Conservation (phyloP, 2,797 vertebrate genomes). For the Picus viridis region DNA sequence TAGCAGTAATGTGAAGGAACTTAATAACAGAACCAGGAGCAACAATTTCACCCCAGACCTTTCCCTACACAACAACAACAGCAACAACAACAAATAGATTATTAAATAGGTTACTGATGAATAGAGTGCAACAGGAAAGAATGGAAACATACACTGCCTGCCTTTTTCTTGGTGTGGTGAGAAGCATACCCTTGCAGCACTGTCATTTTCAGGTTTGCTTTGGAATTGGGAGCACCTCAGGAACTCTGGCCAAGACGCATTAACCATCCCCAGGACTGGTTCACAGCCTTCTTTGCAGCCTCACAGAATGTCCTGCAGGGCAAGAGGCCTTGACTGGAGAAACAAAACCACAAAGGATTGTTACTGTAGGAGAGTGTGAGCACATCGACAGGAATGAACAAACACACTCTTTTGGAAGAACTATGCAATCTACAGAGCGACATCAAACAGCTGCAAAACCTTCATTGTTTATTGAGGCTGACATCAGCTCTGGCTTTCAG, state of each 20-base stretch:
- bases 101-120: neutral
- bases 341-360: neutral
- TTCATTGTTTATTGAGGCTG: neutral
- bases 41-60: neutral
- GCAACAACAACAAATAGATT: neutral
- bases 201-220: constrained; percentile 74
- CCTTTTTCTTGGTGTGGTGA: constrained; percentile 85
- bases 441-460: neutral
- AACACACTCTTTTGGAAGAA: neutral
- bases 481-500: neutral
- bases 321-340: constrained; percentile 80
- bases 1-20: neutral
- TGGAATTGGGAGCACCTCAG: constrained; percentile 92
- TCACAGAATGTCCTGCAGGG: constrained; percentile 93
- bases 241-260: constrained; percentile 93
- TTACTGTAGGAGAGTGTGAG: neutral
- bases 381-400: neutral
- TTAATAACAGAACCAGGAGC: neutral
- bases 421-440: neutral
- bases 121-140: neutral
- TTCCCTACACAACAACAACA: neutral
- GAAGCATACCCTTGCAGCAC: constrained; percentile 80
- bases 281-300: constrained; percentile 91
- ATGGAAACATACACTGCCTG: constrained; percentile 82
- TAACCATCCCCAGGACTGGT: constrained; percentile 91